Evolutionary conservation across 2,113 vertebrate genomes (phyloP).

Genomic region (Strix aluco): DNA sequence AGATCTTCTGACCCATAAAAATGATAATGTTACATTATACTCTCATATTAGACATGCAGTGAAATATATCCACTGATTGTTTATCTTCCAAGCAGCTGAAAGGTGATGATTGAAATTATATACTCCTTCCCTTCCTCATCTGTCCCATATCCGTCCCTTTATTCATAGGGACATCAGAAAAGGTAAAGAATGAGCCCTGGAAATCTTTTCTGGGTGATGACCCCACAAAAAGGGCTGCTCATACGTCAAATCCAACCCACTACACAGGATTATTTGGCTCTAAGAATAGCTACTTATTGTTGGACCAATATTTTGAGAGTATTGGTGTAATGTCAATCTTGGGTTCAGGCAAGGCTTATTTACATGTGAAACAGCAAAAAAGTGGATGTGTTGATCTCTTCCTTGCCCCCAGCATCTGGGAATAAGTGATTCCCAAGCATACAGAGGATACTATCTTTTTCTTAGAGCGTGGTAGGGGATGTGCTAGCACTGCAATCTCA

Average conservation of each 20-base stretch:
- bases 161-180: not conserved
- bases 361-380: not conserved
- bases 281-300: not conserved
- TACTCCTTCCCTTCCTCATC: not conserved
- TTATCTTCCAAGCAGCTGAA: not conserved
- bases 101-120: not conserved
- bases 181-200: not conserved
- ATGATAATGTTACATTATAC: not conserved
- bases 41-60: not conserved
- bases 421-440: not conserved
- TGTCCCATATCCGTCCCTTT: not conserved
- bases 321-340: not conserved
- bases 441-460: not conserved
- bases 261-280: not conserved
- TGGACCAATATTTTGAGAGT: not conserved
- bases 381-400: not conserved
- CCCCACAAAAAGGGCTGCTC: not conserved
- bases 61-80: not conserved
- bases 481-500: not conserved
- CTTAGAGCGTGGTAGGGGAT: not conserved
- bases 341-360: not conserved
- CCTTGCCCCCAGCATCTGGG: not conserved
- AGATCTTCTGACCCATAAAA: not conserved
- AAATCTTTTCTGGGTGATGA: not conserved
- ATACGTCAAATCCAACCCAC: not conserved